These are phyloP conservation scores for Ophiodon elongatus DNA, from an alignment of 2,113 vertebrate species.

Conservation along the genomic window DNA sequence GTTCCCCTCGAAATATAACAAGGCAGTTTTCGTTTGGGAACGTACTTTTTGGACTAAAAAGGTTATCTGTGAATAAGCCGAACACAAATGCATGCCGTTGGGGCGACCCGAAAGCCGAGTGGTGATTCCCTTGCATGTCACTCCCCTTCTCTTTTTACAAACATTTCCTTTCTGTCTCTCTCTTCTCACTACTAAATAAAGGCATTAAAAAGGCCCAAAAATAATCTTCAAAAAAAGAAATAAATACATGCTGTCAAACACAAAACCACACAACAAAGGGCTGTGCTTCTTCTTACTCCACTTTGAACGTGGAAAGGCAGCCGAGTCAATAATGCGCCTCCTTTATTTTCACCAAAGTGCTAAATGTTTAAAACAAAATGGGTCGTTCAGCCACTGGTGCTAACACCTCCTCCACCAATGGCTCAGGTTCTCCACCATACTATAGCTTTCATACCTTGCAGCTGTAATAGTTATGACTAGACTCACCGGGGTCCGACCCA, in stretches of 20 bases:
- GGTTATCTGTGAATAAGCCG: not conserved
- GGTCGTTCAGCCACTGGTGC: slow-evolving; percentile 22
- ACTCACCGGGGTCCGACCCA: slow-evolving; percentile 37
- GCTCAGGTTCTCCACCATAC: slow-evolving; percentile 3
- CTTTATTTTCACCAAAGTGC: slow-evolving; percentile 7
- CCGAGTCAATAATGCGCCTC: not conserved
- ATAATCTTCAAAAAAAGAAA: too few species aligned
- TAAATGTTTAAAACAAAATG: slow-evolving; percentile 32
- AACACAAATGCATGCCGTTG: too few species aligned
- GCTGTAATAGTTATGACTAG: slow-evolving; percentile 40
- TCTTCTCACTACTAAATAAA: not conserved
- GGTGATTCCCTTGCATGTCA: too few species aligned
- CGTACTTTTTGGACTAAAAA: not conserved
- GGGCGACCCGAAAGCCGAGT: too few species aligned
- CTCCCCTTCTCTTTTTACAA: too few species aligned
- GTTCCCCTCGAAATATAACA: not conserved
- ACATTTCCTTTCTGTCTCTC: not conserved
- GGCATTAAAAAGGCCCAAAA: not conserved
- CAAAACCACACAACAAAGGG: slow-evolving; percentile 44
- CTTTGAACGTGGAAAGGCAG: slow-evolving; percentile 55
- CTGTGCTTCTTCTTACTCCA: slow-evolving; percentile 54
- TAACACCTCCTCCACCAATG: slow-evolving; percentile 24
- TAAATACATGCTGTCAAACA: slow-evolving; percentile 16
- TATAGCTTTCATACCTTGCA: not conserved
- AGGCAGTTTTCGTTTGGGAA: not conserved